These are phyloP conservation scores for Ammospiza caudacuta DNA, from an alignment of 2,113 vertebrate genomes.

Conservation along the genomic window DNA sequence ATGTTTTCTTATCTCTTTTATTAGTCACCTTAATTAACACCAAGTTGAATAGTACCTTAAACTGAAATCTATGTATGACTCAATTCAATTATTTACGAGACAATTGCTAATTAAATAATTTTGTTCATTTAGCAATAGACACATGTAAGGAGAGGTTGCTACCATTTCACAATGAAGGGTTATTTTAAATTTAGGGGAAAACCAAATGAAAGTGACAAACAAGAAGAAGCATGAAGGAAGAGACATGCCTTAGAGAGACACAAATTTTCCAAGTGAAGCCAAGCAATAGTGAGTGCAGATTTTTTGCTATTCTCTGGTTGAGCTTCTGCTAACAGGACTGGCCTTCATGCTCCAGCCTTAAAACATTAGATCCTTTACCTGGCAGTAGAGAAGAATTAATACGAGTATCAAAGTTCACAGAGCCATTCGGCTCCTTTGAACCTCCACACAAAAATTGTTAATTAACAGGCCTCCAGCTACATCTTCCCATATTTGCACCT, in stretches of 20 bases:
- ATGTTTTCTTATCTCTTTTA: conserved; percentile 3
- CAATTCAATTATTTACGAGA: conserved; percentile 13
- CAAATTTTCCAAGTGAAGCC: background rate
- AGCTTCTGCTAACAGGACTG: background rate
- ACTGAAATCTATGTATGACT: conserved; percentile 5
- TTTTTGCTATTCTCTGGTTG: background rate
- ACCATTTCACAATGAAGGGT: background rate
- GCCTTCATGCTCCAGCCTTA: background rate
- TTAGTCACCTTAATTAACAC: conserved; percentile 12
- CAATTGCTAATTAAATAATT: conserved; percentile 13
- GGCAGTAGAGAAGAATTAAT: background rate
- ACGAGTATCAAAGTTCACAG: background rate
- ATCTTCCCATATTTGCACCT: background rate
- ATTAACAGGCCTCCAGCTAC: background rate
- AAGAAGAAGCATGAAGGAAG: background rate
- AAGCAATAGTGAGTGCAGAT: background rate
- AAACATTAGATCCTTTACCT: background rate
- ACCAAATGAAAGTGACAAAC: background rate
- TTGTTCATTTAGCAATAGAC: background rate
- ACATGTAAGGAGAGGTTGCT: background rate
- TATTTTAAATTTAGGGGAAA: background rate
- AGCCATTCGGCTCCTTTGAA: background rate
- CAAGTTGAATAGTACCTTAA: background rate
- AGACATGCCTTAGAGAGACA: background rate
- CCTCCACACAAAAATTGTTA: background rate